Evolutionary conservation across 2,797 vertebrate species (phyloP).

Genomic region (Myotis findleyi): DNA sequence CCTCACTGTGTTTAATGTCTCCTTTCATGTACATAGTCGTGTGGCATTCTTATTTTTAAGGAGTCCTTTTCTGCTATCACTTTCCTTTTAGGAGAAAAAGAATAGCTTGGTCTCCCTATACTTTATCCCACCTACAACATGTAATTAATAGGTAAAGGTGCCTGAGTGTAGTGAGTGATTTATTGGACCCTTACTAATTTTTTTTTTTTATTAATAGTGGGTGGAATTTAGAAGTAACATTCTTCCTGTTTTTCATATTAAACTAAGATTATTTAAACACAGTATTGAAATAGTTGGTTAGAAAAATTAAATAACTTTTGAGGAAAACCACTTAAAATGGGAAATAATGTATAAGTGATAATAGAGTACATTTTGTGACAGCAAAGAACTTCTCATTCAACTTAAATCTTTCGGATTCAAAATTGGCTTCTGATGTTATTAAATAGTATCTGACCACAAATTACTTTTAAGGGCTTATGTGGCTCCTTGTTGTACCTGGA

Average conservation of each 20-base stretch:
- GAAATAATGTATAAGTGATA: slow-evolving; percentile 21
- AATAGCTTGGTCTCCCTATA: neutral
- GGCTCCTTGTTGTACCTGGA: neutral
- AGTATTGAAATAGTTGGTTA: neutral
- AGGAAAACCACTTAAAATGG: neutral
- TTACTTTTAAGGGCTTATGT: neutral
- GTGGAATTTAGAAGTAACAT: slow-evolving; percentile 27
- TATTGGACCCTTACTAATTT: neutral
- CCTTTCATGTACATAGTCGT: neutral
- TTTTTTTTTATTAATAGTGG: slow-evolving; percentile 6
- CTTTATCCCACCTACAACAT: neutral
- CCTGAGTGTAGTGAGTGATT: neutral
- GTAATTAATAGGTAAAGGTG: neutral
- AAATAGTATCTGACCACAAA: slow-evolving; percentile 6
- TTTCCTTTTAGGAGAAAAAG: slow-evolving; percentile 10
- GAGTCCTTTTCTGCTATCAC: neutral
- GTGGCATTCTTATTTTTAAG: slow-evolving; percentile 24
- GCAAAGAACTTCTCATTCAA: slow-evolving; percentile 1
- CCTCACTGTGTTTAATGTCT: neutral
- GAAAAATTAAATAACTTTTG: slow-evolving; percentile 32
- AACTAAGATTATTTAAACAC: slow-evolving; percentile 36
- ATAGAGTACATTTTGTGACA: slow-evolving; percentile 10
- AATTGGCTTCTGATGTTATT: slow-evolving; percentile 32
- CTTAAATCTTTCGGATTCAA: neutral
- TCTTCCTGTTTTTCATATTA: neutral